These are phyloP conservation scores for Alca torda DNA, from an alignment of 2,797 vertebrate genomes.

Conservation along the genomic window DNA sequence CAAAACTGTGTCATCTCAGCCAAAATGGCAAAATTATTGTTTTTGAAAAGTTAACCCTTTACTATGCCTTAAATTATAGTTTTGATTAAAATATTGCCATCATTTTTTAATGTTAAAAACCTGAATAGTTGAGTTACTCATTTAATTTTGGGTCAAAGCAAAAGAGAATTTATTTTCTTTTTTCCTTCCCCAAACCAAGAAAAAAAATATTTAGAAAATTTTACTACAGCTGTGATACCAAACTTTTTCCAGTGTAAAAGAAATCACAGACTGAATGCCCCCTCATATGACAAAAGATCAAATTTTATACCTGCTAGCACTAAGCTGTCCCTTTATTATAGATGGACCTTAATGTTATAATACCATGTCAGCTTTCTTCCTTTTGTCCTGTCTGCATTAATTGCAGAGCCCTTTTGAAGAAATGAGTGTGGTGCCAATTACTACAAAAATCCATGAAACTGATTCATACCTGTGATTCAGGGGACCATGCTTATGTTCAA, in stretches of 20 bases:
- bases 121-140: not conserved
- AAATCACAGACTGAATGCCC: not conserved
- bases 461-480: slow-evolving; percentile 46
- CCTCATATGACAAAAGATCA: not conserved
- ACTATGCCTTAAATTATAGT: not conserved
- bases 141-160: not conserved
- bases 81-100: not conserved
- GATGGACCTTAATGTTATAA: not conserved
- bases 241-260: not conserved
- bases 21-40: not conserved
- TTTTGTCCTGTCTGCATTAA: slow-evolving; percentile 35
- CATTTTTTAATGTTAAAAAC: not conserved
- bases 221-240: not conserved
- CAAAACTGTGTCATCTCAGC: not conserved
- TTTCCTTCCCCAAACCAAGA: not conserved
- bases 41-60: not conserved
- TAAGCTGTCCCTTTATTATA: not conserved
- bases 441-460: not conserved
- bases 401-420: slow-evolving; percentile 34
- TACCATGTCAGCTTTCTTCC: not conserved
- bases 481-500: not conserved
- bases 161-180: not conserved
- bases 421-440: slow-evolving; percentile 2
- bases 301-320: not conserved
- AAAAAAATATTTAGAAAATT: not conserved